Percentiles rank a stretch among this genome's conserved stretches.
These are phyloP conservation scores for Biston stratarius DNA, from an alignment of 2,888 invertebrate species.

Conservation along the genomic window DNA sequence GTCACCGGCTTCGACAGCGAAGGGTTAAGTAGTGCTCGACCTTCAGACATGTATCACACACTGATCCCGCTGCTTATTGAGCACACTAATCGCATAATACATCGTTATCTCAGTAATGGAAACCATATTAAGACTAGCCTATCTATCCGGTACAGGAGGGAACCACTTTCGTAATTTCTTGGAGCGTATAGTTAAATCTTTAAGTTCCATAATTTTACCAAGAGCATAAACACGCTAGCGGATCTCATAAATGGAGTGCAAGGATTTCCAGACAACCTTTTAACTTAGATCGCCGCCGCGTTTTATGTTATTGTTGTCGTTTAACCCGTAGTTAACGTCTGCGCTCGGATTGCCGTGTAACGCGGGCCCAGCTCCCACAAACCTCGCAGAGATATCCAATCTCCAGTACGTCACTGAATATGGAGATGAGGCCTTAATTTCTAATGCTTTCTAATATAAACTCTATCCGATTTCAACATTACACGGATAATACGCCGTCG, in stretches of 20 bases:
- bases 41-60: conserved; percentile 34
- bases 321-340: conserved; percentile 6
- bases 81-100: conserved; percentile 34
- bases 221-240: neutral
- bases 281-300: conserved; percentile 40
- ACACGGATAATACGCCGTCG: conserved; percentile 22
- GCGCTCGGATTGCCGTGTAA: conserved; percentile 16
- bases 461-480: conserved; percentile 16
- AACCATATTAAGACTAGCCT: conserved; percentile 13
- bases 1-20: neutral
- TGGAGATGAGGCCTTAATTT: conserved; percentile 28
- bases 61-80: conserved; percentile 22
- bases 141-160: neutral
- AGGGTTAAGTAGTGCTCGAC: too few relatives aligned
- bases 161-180: neutral
- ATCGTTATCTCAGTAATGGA: conserved; percentile 39
- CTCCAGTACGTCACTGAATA: conserved; percentile 26
- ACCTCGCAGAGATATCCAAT: conserved; percentile 25
- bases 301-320: conserved; percentile 41
- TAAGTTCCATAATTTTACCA: neutral
- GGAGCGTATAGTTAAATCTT: too few relatives aligned
- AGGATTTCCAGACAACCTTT: conserved; percentile 45
- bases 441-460: conserved; percentile 27
- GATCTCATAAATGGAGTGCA: neutral
- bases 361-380: conserved; percentile 14